A percentile compares a stretch with the other conserved stretches of the same genome.
phyloP scores from a whole-genome alignment of 2,113 vertebrate species.

The Epinephelus moara region DNA sequence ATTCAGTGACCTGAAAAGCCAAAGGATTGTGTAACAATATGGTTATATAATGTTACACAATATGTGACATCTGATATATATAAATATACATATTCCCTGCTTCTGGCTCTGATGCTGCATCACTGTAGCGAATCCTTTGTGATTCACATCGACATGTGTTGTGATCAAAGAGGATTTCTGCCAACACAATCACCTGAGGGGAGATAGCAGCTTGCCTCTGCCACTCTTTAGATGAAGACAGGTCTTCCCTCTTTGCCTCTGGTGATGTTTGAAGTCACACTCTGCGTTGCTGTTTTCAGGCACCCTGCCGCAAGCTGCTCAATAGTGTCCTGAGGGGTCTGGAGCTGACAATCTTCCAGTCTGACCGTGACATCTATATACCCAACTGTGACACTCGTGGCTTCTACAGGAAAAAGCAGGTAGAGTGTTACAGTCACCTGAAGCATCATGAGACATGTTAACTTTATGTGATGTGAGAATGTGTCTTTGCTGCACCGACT shows the following conservation, averaged over 20 bases:
- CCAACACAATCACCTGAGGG: conserved; percentile 50
- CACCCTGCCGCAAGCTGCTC: conserved; percentile 87
- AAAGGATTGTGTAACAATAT: conserved; percentile 72
- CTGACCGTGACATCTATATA: conserved; percentile 88
- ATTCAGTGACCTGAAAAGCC: conserved; percentile 70
- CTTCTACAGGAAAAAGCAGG: conserved; percentile 91
- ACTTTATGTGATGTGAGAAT: conserved; percentile 34
- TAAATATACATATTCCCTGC: conserved; percentile 45
- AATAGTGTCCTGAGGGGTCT: conserved; percentile 84
- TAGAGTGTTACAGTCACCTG: conserved; percentile 47
- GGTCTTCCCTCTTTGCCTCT: conserved; percentile 36
- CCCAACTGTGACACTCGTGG: conserved; percentile 90
- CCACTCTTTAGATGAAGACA: conserved; percentile 24
- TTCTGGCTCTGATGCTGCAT: conserved; percentile 55
- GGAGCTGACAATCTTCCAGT: conserved; percentile 85
- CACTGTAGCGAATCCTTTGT: conserved; percentile 50
- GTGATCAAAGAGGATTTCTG: conserved; percentile 54
- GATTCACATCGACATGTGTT: conserved; percentile 42
- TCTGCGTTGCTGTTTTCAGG: conserved; percentile 77
- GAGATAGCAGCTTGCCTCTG: conserved; percentile 34
- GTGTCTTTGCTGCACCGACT: conserved; percentile 11
- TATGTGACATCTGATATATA: conserved; percentile 59
- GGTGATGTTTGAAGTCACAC: conserved; percentile 44
- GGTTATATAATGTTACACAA: conserved; percentile 73
- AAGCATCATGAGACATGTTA: not conserved